Base-by-base conservation (phyloP, 2,888 invertebrate species). In the Cenopis cana region DNA sequence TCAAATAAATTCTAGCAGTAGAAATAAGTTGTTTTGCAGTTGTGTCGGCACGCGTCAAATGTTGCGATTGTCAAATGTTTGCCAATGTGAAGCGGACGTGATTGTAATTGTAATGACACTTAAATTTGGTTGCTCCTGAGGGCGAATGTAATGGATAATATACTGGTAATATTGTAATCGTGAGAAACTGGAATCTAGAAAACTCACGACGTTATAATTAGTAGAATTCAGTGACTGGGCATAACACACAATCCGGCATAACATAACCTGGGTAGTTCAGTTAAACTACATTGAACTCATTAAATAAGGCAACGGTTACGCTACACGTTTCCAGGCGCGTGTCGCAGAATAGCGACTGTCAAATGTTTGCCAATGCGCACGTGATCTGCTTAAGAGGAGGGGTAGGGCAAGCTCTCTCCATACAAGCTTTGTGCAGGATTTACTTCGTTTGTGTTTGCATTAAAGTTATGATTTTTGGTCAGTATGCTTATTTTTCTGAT, bases 321-420 rank as follows among this genome's bases (percentile, higher is more conserved):
- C 11, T 61, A 24, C 54, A 60, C 17, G 29, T 60, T 29, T 0
- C 50, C 18, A 14, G 52, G 62, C 52, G 36, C 62, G 36, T 62
- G 52, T 62, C 62, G 36, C 8, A 36, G 46, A 49, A 29, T 41
- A 33, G 29, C 46, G 60, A 46, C 33, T 33, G 52, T 52, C 62
- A 36, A 62, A 62, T 20, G 52, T 52, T 62, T 52, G 50, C 62
- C 62, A 52, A 62, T 36, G 14, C 52, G 62, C 36, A 52, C 62
- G 62, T 62, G 62, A 36, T 20, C 33, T 62, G 62, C 9, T 5
- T 0, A n/a, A n/a, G n/a, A n/a, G n/a, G n/a, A n/a, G n/a, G n/a
- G n/a, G n/a, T n/a, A n/a, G n/a, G n/a, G n/a, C n/a, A n/a, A n/a
- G n/a, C n/a, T n/a, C n/a, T n/a, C n/a, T n/a, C n/a, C n/a, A n/a